These are phyloP conservation scores for Microtus californicus DNA, from an alignment of 2,797 vertebrate species.

Conservation along the genomic window DNA sequence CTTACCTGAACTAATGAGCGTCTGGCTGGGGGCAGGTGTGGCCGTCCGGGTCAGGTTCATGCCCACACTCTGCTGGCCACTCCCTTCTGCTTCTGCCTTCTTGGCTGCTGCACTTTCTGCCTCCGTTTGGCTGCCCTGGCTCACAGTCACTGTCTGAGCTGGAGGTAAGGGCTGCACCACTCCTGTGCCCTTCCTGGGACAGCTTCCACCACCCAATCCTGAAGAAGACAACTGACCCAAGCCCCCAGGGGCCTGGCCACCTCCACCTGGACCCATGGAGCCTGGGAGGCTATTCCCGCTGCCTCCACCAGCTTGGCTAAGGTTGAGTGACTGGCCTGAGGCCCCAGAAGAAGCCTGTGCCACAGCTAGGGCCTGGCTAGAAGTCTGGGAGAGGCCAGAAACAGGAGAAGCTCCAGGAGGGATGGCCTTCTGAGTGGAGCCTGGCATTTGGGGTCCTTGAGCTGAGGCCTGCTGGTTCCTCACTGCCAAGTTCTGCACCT, in stretches of 20 bases:
- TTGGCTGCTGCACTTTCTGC: conserved; percentile 89
- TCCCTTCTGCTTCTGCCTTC: conserved; percentile 86
- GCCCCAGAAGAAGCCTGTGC: conserved; percentile 84
- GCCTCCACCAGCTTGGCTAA: conserved; percentile 86
- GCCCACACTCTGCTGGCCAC: conserved; percentile 88
- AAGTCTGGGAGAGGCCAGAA: conserved; percentile 84
- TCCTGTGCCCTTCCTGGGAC: conserved; percentile 88
- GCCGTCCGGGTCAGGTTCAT: conserved; percentile 91
- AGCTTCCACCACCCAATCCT: conserved; percentile 81
- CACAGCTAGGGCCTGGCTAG: conserved; percentile 85
- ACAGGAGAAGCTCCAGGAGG: conserved; percentile 86
- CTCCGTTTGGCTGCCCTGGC: conserved; percentile 91
- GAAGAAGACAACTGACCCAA: conserved; percentile 83
- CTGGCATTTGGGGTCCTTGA: conserved; percentile 86
- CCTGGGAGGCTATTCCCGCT: conserved; percentile 84
- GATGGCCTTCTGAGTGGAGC: conserved; percentile 86
- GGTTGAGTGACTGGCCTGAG: conserved; percentile 87
- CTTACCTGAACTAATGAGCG: conserved; percentile 90
- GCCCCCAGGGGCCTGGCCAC: conserved; percentile 82
- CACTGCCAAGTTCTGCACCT: conserved; percentile 98
- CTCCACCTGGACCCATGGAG: conserved; percentile 83
- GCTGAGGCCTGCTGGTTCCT: conserved; percentile 91
- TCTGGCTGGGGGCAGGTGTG: conserved; percentile 90
- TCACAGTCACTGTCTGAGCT: conserved; percentile 88
- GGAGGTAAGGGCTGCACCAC: conserved; percentile 88